Evolutionary conservation across 1,140 invertebrate species (phyloP).

Genomic region (Drosophila auraria): DNA sequence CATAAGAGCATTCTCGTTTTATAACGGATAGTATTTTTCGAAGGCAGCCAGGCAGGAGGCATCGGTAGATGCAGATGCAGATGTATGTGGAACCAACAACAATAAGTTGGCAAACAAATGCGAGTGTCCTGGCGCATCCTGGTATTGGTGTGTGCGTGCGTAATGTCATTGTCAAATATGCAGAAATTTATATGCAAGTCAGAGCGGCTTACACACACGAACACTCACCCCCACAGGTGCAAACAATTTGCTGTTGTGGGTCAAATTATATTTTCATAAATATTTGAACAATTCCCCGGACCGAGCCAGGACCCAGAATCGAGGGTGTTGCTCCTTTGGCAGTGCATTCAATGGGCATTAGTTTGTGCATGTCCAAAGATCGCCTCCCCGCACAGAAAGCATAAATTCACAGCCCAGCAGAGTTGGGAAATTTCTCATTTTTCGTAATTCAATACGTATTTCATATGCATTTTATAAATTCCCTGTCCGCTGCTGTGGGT

Average conservation of each 20-base stretch:
- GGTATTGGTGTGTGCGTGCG: constrained; percentile 27
- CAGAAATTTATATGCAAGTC: constrained; percentile 82
- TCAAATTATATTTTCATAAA: constrained; percentile 83
- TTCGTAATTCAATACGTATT: constrained; percentile 67
- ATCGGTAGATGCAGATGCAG: constrained; percentile 8
- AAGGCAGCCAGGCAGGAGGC: constrained; percentile 51
- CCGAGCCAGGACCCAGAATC: constrained; percentile 15
- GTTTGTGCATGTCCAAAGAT: constrained; percentile 14
- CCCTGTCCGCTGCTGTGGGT: constrained; percentile 10
- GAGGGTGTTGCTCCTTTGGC: constrained; percentile 63
- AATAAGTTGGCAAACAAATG: constrained; percentile 57
- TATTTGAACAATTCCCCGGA: constrained; percentile 65
- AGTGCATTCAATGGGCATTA: constrained; percentile 56
- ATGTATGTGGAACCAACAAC: constrained; percentile 17
- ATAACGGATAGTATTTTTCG: constrained; percentile 59
- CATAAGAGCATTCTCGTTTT: constrained; percentile 68
- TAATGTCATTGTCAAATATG: constrained; percentile 75
- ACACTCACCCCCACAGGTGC: constrained; percentile 24
- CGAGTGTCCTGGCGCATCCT: constrained; percentile 18
- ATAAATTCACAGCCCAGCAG: constrained; percentile 11
- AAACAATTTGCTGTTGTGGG: constrained; percentile 45
- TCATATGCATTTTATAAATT: constrained; percentile 48
- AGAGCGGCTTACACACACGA: constrained; percentile 56
- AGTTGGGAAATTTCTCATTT: constrained; percentile 57
- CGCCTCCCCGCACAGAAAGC: neutral